Conservation (phyloP, 2,888 invertebrate species). For the Monopis laevigella region DNA sequence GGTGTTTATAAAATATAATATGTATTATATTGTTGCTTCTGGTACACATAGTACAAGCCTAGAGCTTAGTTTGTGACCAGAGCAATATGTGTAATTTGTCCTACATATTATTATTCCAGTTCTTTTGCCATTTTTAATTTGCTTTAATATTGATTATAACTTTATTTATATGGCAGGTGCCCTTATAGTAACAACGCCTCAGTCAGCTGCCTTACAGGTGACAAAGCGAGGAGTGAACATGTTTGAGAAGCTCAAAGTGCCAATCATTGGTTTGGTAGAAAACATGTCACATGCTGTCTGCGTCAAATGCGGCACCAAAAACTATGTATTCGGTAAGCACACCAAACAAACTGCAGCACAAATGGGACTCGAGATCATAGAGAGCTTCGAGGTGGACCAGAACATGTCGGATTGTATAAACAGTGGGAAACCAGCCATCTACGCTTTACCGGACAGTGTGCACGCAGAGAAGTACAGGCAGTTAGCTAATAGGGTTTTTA, state of each 20-base stretch:
- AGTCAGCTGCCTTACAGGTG: conserved; percentile 86
- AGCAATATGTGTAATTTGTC: too few species aligned
- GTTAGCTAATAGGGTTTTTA: conserved; percentile 53
- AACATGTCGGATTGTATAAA: conserved; percentile 76
- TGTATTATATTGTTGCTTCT: too few species aligned
- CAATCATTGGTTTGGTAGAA: conserved; percentile 87
- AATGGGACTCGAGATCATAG: conserved; percentile 73
- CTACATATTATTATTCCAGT: too few species aligned
- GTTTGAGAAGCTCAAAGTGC: conserved; percentile 85
- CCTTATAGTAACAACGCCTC: conserved; percentile 93
- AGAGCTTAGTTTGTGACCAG: too few species aligned
- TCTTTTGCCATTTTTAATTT: too few species aligned
- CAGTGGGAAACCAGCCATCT: conserved; percentile 77
- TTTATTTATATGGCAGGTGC: conserved; percentile 77
- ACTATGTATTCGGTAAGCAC: conserved; percentile 77
- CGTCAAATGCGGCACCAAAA: conserved; percentile 76
- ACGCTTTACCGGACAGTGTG: conserved; percentile 69
- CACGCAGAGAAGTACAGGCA: conserved; percentile 56
- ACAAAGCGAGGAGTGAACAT: conserved; percentile 87
- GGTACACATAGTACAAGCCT: too few species aligned
- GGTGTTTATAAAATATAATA: too few species aligned
- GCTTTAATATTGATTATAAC: too few species aligned
- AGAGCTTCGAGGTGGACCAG: conserved; percentile 78
- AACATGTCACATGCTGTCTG: conserved; percentile 90
- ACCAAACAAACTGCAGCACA: conserved; percentile 70